phyloP scores from a whole-genome alignment of 30 jellyfish, hydroid and myxozoan genomes.

The Aurelia aurita region DNA sequence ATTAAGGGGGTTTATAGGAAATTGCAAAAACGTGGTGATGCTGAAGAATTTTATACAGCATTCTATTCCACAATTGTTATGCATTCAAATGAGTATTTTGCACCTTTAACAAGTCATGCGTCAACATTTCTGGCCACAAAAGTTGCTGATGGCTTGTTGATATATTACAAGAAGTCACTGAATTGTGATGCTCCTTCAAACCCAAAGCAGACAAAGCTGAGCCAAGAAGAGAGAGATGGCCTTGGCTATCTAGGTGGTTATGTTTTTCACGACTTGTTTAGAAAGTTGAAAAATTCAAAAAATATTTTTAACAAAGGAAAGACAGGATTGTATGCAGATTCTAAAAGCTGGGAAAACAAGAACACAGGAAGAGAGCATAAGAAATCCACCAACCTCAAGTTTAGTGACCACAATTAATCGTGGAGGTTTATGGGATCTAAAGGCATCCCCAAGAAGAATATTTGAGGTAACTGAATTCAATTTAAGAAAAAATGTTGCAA shows the following conservation, averaged over 20 bases:
- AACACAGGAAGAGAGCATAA: not conserved
- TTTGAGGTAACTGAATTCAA: not conserved
- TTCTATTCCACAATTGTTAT: not conserved
- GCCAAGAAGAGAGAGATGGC: constrained; percentile 1
- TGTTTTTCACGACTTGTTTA: too few species aligned
- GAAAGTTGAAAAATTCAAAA: too few species aligned
- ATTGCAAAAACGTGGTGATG: constrained; percentile 1
- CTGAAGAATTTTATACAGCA: too few species aligned
- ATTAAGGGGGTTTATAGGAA: not conserved
- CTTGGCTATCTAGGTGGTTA: too few species aligned
- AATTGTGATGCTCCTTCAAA: too few species aligned
- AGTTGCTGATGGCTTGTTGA: not conserved
- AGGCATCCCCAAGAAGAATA: not conserved
- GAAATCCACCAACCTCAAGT: not conserved
- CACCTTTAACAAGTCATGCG: not conserved
- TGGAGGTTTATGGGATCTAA: not conserved
- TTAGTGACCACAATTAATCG: not conserved
- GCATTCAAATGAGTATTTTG: not conserved
- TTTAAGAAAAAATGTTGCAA: not conserved
- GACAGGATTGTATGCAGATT: not conserved
- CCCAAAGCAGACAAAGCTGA: not conserved
- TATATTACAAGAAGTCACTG: not conserved
- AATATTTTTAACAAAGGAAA: not conserved
- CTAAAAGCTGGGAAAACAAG: not conserved
- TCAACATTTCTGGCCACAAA: not conserved